Evolutionary conservation across 1,140 invertebrate genomes (phyloP).

Genomic region (Holcopasites calliopsidis): DNA sequence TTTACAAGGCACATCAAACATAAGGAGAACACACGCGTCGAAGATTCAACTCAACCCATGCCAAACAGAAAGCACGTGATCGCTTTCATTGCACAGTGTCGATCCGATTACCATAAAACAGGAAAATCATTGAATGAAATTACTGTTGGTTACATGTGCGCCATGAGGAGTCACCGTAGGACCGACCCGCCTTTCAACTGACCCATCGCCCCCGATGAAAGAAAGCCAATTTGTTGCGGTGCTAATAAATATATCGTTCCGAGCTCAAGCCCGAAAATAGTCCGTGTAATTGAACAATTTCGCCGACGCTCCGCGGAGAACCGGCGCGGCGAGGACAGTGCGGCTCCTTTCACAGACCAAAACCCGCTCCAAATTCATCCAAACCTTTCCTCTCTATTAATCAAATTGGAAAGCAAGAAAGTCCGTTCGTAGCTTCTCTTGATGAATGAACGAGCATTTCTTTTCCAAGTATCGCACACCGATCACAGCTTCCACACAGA

Average conservation of each 20-base stretch:
- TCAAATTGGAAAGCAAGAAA: too few species aligned
- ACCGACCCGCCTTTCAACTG: too few species aligned
- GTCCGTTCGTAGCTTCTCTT: background rate
- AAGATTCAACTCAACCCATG: background rate
- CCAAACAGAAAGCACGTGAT: background rate
- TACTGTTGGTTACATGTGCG: too few species aligned
- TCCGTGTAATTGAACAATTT: conserved; percentile 25
- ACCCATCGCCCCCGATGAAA: background rate
- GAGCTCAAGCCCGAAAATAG: conserved; percentile 23
- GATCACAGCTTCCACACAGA: conserved; percentile 49
- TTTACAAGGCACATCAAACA: background rate
- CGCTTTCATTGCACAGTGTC: background rate
- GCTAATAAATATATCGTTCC: conserved; percentile 20
- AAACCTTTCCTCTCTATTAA: background rate
- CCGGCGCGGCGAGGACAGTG: background rate
- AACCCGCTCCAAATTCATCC: background rate
- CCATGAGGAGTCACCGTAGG: too few species aligned
- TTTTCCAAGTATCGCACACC: conserved; percentile 15
- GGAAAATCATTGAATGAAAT: background rate
- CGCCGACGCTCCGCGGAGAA: background rate
- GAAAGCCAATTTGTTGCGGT: conserved; percentile 4
- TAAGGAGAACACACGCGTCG: background rate
- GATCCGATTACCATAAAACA: too few species aligned
- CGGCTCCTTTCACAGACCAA: background rate
- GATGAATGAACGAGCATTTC: background rate